Base-by-base conservation (phyloP, 2,797 vertebrate genomes). In the Myotis vivesi region DNA sequence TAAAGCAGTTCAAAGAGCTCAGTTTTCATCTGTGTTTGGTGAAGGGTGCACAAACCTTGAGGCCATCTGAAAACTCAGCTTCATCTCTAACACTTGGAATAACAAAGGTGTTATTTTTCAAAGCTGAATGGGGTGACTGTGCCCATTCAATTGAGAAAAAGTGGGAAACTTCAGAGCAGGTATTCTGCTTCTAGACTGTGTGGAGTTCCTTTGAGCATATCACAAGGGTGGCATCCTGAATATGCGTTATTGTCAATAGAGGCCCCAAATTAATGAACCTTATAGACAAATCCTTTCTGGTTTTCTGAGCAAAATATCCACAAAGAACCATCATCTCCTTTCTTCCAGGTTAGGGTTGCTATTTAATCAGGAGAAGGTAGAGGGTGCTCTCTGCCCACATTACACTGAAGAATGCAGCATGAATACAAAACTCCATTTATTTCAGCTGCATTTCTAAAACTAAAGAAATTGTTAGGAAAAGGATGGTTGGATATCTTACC, bases 41-140 rank as follows among this genome's bases (percentile, higher is more conserved):
- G 98, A 98, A 98, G 98, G 97, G 98, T 98, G 98, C 98, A 98
- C 96, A 98, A 98, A 98, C 98, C 98, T 98, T 97, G 97, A 98
- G 98, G 99, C 99, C 99, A 99, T 99, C 99, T 99, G 99, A 99
- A 99, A 99, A 99, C 98, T 99, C 98, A 98, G 98, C 98, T 99
- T 99, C 98, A 99, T 99, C 98, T 99, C 98, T 98, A 98, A 99
- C 99, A 99, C 99, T 98, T 99, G 99, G 98, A 99, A 99, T 99
- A 99, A 99, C 99, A 99, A 99, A 99, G 99, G 99, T 99, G 99
- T 99, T 99, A 99, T 99, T 99, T 99, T 99, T 99, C 99, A 99
- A 99, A 99, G 99, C 99, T 97, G 98, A 97, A 89, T 97, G 99
- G 98, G 98, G 99, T 98, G 99, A 98, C 98, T 98, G 98, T 98